A percentile compares a stretch with the other conserved stretches of the same genome.
phyloP scores from a whole-genome alignment of 2,888 invertebrate species.

The Lycocerus yunnanus region DNA sequence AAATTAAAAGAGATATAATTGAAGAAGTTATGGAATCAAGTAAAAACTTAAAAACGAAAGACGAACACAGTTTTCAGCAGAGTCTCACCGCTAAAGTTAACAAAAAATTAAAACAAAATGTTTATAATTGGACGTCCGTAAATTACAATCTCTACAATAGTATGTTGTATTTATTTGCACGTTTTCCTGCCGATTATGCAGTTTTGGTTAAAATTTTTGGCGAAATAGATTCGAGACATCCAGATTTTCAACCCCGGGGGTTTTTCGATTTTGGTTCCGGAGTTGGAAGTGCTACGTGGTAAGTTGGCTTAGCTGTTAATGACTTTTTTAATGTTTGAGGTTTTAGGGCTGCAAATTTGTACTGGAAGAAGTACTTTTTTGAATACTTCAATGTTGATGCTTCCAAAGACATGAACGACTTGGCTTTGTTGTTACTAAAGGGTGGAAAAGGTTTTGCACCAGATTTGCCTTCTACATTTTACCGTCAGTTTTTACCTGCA shows the following conservation, averaged over 20 bases:
- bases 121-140: constrained; percentile 77
- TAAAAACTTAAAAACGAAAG: constrained; percentile 51
- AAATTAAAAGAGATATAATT: constrained; percentile 56
- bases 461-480: constrained; percentile 64
- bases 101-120: constrained; percentile 62
- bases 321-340: background rate
- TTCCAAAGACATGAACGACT: constrained; percentile 80
- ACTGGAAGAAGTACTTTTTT: constrained; percentile 73
- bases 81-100: constrained; percentile 61
- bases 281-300: constrained; percentile 83
- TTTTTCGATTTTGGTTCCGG: constrained; percentile 94
- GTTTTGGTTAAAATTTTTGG: constrained; percentile 70
- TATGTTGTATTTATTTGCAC: constrained; percentile 71
- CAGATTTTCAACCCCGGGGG: constrained; percentile 72
- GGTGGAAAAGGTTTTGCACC: constrained; percentile 66
- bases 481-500: constrained; percentile 82
- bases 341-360: constrained; percentile 66
- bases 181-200: constrained; percentile 78
- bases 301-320: constrained; percentile 40
- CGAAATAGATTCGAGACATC: constrained; percentile 70
- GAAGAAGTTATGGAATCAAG: constrained; percentile 41
- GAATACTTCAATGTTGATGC: constrained; percentile 88
- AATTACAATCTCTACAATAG: constrained; percentile 68
- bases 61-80: constrained; percentile 55
- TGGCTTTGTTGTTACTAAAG: constrained; percentile 73